Evolutionary conservation across 37 sponge, comb jelly and placozoan species (phyloP).

Genomic region (Axinella damicornis): DNA sequence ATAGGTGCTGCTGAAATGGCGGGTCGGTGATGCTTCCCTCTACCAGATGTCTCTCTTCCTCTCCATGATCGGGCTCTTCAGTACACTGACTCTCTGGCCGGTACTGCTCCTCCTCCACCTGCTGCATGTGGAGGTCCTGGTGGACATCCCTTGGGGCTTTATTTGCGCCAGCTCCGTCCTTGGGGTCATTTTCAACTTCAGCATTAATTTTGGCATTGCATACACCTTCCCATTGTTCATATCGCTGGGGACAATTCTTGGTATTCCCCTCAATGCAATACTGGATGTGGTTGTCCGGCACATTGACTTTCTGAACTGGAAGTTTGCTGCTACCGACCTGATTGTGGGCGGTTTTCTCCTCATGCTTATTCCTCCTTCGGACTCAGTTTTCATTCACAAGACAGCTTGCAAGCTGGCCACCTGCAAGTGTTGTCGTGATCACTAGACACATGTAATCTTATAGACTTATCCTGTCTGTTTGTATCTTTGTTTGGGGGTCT

Average conservation of each 20-base stretch:
- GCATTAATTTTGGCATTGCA: slow-evolving; percentile 93
- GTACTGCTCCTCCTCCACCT: slow-evolving; percentile 65
- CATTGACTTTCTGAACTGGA: slow-evolving; percentile 63
- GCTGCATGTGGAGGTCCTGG: slow-evolving; percentile 54
- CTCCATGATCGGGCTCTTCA: slow-evolving; percentile 78
- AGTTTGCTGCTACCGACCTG: slow-evolving; percentile 67
- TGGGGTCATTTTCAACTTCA: slow-evolving; percentile 81
- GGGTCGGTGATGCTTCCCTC: slow-evolving; percentile 80
- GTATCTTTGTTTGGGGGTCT: no score
- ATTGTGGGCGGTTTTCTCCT: slow-evolving; percentile 82
- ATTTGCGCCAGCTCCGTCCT: slow-evolving; percentile 61
- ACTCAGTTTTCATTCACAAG: slow-evolving; percentile 57
- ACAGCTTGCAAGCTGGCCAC: background rate
- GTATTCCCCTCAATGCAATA: slow-evolving; percentile 89
- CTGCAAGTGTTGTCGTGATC: background rate
- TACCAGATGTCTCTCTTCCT: slow-evolving; percentile 89
- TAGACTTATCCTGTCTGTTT: no score
- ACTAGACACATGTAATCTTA: no score
- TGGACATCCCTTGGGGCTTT: slow-evolving; percentile 73
- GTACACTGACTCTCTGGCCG: slow-evolving; percentile 72
- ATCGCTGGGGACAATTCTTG: slow-evolving; percentile 89
- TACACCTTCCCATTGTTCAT: slow-evolving; percentile 94
- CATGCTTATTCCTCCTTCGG: slow-evolving; percentile 73
- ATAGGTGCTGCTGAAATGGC: slow-evolving; percentile 77
- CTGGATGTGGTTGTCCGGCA: slow-evolving; percentile 67